A percentile compares a stretch with the other conserved stretches of the same genome.
These are phyloP conservation scores for Drosophila sechellia DNA, from an alignment of 1,140 invertebrate species.

Conservation along the genomic window DNA sequence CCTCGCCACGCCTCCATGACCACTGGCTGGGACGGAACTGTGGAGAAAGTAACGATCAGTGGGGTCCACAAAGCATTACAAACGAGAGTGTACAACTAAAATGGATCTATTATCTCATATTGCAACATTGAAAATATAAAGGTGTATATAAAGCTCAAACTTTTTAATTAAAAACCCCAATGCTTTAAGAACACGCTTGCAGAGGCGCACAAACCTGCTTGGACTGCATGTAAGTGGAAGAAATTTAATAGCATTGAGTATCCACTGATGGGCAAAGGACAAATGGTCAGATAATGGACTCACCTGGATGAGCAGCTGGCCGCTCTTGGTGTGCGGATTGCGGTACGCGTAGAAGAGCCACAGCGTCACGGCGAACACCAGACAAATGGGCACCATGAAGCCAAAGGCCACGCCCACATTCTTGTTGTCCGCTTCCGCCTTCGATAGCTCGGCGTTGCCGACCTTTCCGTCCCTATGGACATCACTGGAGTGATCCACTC, in stretches of 20 bases:
- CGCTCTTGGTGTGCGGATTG: conserved; percentile 97
- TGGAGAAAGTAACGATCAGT: conserved; percentile 50
- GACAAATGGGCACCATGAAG: conserved; percentile 79
- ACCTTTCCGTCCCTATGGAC: conserved; percentile 34
- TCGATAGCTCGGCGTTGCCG: conserved; percentile 42
- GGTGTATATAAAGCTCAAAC: too few species aligned
- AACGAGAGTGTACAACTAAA: background rate
- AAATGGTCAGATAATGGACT: conserved; percentile 40
- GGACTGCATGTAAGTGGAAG: conserved; percentile 74
- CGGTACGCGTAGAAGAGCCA: conserved; percentile 97
- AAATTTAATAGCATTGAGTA: conserved; percentile 17
- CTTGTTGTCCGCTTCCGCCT: conserved; percentile 55
- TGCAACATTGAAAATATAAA: too few species aligned
- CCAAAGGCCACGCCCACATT: conserved; percentile 76
- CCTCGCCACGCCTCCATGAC: conserved; percentile 94
- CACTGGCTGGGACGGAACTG: conserved; percentile 97
- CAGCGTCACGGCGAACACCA: conserved; percentile 85
- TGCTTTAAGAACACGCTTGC: background rate
- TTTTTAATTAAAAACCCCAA: too few species aligned
- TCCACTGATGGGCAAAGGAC: too few species aligned
- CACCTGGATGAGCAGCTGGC: conserved; percentile 98
- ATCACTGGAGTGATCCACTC: background rate
- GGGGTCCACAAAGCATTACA: too few species aligned
- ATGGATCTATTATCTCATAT: too few species aligned
- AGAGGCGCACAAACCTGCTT: conserved; percentile 75